Percentiles rank a stretch among this genome's conserved stretches.
These are phyloP conservation scores for Hydraecia micacea DNA, from an alignment of 2,888 invertebrate genomes.

Conservation along the genomic window DNA sequence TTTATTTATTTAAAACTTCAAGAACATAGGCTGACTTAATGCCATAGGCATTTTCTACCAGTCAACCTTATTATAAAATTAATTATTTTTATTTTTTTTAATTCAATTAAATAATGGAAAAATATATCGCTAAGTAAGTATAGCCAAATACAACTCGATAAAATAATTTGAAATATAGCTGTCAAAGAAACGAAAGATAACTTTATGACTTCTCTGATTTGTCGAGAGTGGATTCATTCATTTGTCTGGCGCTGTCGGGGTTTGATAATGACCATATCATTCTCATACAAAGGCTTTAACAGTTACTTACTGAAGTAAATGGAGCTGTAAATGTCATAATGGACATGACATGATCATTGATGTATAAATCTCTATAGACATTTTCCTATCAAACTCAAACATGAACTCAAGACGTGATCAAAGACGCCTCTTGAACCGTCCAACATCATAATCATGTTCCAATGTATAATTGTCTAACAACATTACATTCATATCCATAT, in stretches of 20 bases:
- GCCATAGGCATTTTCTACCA: too few species aligned
- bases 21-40: too few species aligned
- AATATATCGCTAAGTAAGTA: not conserved
- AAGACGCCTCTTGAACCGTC: slow-evolving; percentile 1
- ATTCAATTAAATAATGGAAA: not conserved
- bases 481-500: slow-evolving; percentile 26
- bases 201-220: not conserved
- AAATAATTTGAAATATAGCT: not conserved
- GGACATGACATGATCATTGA: not conserved
- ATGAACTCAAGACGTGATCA: not conserved
- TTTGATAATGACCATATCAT: slow-evolving; percentile 1
- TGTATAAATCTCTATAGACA: not conserved
- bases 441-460: not conserved
- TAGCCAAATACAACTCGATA: not conserved
- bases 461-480: slow-evolving; percentile 11
- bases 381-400: slow-evolving; percentile 5
- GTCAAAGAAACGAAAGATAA: not conserved
- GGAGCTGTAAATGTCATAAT: not conserved
- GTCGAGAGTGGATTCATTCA: not conserved
- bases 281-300: not conserved
- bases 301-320: not conserved
- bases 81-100: too few species aligned
- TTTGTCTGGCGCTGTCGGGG: not conserved
- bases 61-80: too few species aligned
- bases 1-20: too few species aligned